Percentiles rank a stretch among this genome's conserved stretches.
Conservation (phyloP, 1,140 invertebrate species). For the Aphelenchoides besseyi region DNA sequence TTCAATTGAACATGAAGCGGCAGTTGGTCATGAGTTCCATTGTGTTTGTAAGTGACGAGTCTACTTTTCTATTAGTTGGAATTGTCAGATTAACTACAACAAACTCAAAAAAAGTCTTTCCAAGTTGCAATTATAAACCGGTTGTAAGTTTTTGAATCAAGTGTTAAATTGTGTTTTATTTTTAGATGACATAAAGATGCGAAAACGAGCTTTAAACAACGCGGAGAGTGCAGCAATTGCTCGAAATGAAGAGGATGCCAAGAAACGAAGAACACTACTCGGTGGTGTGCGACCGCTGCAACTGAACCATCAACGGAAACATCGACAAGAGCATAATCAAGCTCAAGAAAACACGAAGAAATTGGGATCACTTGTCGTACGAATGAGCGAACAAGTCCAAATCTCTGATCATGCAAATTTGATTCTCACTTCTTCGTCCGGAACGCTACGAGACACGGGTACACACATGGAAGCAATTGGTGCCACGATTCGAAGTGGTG, state of each 20-base stretch:
- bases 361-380: constrained; percentile 27
- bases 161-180: neutral
- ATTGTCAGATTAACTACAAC: neutral
- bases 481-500: constrained; percentile 32
- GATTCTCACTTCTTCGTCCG: constrained; percentile 27
- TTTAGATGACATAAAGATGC: neutral
- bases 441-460: constrained; percentile 27
- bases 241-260: neutral
- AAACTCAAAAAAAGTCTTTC: neutral
- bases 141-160: too few species aligned
- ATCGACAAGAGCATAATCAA: constrained; percentile 4
- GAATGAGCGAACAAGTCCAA: constrained; percentile 40
- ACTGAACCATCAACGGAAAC: neutral
- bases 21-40: too few species aligned
- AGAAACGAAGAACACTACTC: neutral
- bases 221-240: neutral
- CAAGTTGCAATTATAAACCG: neutral
- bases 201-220: neutral
- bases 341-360: constrained; percentile 32
- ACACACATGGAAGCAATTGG: constrained; percentile 29
- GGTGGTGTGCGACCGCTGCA: neutral
- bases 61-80: neutral
- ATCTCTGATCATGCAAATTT: constrained; percentile 32
- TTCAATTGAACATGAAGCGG: neutral
- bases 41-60: too few species aligned